Evolutionary conservation across 2,113 vertebrate genomes (phyloP).

Genomic region (Bombycilla garrulus): DNA sequence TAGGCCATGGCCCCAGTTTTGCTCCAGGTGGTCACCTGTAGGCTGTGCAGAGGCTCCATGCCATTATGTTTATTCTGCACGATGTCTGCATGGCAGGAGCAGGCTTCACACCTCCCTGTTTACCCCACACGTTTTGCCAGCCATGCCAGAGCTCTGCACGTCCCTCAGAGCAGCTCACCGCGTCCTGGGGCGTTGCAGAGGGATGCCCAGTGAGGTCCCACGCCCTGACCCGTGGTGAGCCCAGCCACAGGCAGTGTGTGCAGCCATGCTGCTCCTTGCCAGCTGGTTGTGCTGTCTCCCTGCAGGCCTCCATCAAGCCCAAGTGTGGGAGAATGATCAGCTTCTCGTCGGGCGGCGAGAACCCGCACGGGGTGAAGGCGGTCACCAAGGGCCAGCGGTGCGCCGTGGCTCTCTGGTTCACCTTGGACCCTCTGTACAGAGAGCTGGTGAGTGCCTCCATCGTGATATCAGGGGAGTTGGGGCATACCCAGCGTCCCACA

Average conservation of each 20-base stretch:
- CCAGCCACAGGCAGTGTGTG: background rate
- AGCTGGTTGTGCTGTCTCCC: background rate
- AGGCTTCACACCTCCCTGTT: background rate
- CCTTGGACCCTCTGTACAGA: slow-evolving; percentile 89
- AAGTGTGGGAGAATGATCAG: slow-evolving; percentile 93
- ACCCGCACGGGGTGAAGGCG: slow-evolving; percentile 92
- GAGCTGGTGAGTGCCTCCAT: slow-evolving; percentile 82
- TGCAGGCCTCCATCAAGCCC: slow-evolving; percentile 90
- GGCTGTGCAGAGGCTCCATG: background rate
- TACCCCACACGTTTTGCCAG: background rate
- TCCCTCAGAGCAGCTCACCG: background rate
- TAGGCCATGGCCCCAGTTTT: background rate
- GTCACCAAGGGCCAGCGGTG: slow-evolving; percentile 93
- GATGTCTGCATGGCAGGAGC: background rate
- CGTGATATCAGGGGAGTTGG: rapidly evolving
- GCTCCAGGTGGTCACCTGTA: background rate
- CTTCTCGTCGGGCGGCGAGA: slow-evolving; percentile 95
- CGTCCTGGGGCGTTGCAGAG: rapidly evolving
- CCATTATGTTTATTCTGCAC: background rate
- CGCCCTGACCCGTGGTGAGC: background rate
- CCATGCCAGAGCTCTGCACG: background rate
- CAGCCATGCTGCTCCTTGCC: background rate
- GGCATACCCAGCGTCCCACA: background rate
- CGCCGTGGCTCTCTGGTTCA: slow-evolving; percentile 95
- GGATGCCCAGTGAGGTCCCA: background rate